These are phyloP conservation scores for Cinclus mexicanus DNA, from an alignment of 2,113 vertebrate genomes.

Conservation along the genomic window DNA sequence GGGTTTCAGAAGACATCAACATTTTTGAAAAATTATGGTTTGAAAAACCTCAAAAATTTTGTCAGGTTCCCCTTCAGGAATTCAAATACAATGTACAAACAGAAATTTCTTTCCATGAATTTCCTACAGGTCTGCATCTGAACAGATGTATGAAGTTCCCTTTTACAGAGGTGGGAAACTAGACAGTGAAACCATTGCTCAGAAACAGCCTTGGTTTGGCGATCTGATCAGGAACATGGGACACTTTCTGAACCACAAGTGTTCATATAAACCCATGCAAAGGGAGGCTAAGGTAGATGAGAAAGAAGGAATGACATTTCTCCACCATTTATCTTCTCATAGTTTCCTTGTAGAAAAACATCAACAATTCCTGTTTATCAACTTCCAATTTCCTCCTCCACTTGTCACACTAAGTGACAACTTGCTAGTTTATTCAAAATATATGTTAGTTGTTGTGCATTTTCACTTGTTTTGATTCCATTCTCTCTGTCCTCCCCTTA, in stretches of 20 bases:
- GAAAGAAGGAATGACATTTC: neutral
- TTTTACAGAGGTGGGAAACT: neutral
- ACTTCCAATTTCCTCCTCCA: neutral
- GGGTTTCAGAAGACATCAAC: neutral
- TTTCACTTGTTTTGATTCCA: neutral
- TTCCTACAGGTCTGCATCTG: neutral
- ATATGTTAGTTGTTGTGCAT: neutral
- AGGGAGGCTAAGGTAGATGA: neutral
- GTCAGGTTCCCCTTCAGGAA: neutral
- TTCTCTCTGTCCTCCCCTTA: neutral
- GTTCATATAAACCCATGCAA: neutral
- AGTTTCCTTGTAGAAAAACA: neutral
- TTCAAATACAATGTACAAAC: neutral
- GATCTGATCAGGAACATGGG: neutral
- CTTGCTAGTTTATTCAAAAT: neutral
- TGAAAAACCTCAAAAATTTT: neutral
- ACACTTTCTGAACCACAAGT: neutral
- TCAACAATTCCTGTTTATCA: neutral
- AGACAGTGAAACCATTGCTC: neutral
- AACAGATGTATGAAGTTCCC: neutral
- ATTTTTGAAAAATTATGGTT: neutral
- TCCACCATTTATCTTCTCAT: neutral
- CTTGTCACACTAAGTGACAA: neutral
- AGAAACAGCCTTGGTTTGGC: neutral
- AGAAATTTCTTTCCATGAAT: neutral